Evolutionary conservation across 2,888 invertebrate genomes (phyloP), one percentile per base, ranked within the genome.

Genomic region (Sericinus montela): DNA sequence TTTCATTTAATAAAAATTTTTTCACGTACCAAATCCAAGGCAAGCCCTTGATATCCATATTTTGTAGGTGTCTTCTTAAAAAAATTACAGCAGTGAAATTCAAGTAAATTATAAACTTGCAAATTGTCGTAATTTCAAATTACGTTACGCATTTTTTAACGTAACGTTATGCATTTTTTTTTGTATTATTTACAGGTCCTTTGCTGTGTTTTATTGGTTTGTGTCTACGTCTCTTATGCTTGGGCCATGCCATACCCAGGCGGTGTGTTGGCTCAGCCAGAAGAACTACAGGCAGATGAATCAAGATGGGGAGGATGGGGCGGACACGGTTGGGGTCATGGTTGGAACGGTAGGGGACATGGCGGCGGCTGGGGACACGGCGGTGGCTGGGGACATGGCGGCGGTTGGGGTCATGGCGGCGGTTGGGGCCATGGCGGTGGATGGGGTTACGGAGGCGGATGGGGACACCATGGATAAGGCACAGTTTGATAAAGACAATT

Each of bases 211-310:
- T 53, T 82, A 28, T 45, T 81, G 13, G n/a, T 75, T 39, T 76
- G 74, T 63, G 65, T 61, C 11, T 68, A 67, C 57, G 34, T 72
- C 53, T 78, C 76, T 13, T 75, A 70, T 56, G 65, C 68, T 0
- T 58, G 64, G 32, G 73, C 73, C 19, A 40, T 75, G 10, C 77
- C 79, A 0, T 54, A 57, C 41, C 53, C 50, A 1, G 59, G 51
- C 30, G 61, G 51, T 16, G 7, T 13, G 3, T 16, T 28, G 10
- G 37, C 15, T 10, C 23, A 44, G 28, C 10, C 7, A 7, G 48
- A 48, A 23, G 42, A 13, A 1, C 43, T 43, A 29, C 52, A 51
- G 32, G 50, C 13, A 56, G 61, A 50, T 36, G 51, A 54, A 25
- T 46, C 46, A 1, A 35, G 32, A 25, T 49, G 49, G 49, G 36